Evolutionary conservation across 2,797 vertebrate species (phyloP).

Genomic region (Nyctalus aviator): DNA sequence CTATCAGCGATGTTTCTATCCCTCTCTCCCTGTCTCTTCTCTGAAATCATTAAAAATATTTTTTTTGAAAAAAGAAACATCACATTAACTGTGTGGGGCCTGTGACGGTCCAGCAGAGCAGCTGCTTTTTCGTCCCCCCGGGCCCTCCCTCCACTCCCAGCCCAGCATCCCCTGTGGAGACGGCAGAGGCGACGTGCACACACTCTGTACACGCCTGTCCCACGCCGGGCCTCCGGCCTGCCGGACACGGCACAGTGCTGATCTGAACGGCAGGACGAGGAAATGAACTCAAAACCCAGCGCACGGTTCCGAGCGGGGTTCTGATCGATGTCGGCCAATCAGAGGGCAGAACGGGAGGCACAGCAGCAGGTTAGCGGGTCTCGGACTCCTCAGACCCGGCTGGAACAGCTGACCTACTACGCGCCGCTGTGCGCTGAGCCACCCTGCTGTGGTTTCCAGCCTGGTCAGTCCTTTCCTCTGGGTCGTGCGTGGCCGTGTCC

Average conservation of each 20-base stretch:
- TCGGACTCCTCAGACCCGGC: background rate
- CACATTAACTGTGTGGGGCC: background rate
- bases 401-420: background rate
- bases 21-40: too few relatives aligned
- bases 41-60: too few relatives aligned
- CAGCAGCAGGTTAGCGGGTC: background rate
- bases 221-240: background rate
- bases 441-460: background rate
- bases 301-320: background rate
- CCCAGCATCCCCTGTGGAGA: background rate
- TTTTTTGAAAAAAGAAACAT: background rate
- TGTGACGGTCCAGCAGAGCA: background rate
- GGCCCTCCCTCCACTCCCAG: background rate
- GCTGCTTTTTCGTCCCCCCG: background rate
- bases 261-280: background rate
- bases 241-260: background rate
- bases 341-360: background rate
- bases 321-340: background rate
- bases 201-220: background rate
- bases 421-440: fast-evolving
- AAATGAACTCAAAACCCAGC: background rate
- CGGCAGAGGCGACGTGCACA: fast-evolving
- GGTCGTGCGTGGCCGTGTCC: background rate
- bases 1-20: too few relatives aligned
- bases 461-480: background rate